Evolutionary conservation across 2,888 invertebrate genomes (phyloP), one percentile per base, ranked within the genome.

Genomic region (Eupithecia pulchellata): DNA sequence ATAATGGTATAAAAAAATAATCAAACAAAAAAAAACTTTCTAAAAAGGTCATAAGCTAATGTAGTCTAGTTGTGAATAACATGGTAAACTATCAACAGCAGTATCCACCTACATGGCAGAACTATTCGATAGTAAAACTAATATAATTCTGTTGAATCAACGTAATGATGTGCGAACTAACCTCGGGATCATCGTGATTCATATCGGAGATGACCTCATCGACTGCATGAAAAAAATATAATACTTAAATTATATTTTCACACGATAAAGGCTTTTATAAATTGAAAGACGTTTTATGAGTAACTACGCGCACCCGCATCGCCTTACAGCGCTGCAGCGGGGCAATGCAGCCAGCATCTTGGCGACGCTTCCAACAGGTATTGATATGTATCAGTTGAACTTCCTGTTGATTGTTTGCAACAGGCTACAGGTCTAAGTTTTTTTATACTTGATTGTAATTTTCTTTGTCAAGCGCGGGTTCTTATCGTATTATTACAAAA

Each of bases 211-310:
- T 81, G 83, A 89, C 91, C 86, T 93, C 93, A 87, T 94, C 93
- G 82, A 94, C 94, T 94, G 93, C 94, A 92, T 94, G 93, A 83
- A 93, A 93, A 89, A 60, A 77, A 71, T 66, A 39, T 73, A 36
- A 73, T n/a, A 66, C 3, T 32, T 32, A 52, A 42, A 9, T 61
- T 47, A 34, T 17, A 55, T 39, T 17, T 17, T 39, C 17, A 14
- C 4, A 11, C 34, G 11, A 34, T 14, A 36, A 36, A 4, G n/a
- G 42, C 42, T 42, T 5, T n/a, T 4, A n/a, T n/a, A 4, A 2
- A 6, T n/a, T 6, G 17, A n/a, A 42, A 42, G 17, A 14, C n/a
- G 8, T 42, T 42, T 20, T 20, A n/a, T n/a, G n/a, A n/a, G n/a
- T n/a, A n/a, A n/a, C n/a, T n/a, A n/a, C n/a, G n/a, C n/a, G n/a